Base-by-base conservation (phyloP, 2,797 vertebrate genomes). In the Esox masquinongy region DNA sequence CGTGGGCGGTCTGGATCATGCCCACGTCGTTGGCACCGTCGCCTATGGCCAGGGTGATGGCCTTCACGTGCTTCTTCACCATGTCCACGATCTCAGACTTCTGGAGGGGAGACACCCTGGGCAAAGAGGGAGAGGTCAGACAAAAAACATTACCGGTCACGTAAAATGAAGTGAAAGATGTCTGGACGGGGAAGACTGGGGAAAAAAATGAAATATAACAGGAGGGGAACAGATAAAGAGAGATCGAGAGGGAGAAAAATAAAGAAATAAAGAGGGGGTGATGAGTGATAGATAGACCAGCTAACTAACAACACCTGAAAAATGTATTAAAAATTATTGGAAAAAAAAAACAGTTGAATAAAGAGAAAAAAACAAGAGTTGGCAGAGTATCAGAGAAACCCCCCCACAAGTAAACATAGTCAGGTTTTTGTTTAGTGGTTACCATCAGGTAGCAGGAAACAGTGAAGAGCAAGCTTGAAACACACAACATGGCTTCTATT, bases 31-130 rank as follows among this genome's bases (percentile, higher is more conserved):
- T 99, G 69, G 98, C 98, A 7, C 98, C 98, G 0, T 99, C 97
- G n/a, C 98, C 98, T 9, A 99, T 98, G 29, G 98, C 98, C 78
- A 99, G 93, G 0, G 98, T 99, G 92, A 99, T 97, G 89, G 97
- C 97, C 85, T 99, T 98, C 79, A 99, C 98, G 0, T 97, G 96
- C 82, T 96, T 97, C 95, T 99, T 99, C 86, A 99, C 97, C 94
- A 99, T 98, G 39, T 99, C 97, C 87, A 99, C 98, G 2, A 99
- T 97, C 93, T 99, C 98, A 0, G 97, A 98, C 93, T 99, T 99
- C 94, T 99, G 98, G 75, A 99, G 94, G 7, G 98, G 97, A 87
- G 98, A 99, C 34, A 99, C 97, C 86, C 98, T 99, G 91, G 67
- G 49, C 51, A 26, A 31, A 14, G 72, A 68, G 70, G 36, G 22